phyloP scores from a whole-genome alignment of 2,797 vertebrate genomes.

The Poecilia picta region DNA sequence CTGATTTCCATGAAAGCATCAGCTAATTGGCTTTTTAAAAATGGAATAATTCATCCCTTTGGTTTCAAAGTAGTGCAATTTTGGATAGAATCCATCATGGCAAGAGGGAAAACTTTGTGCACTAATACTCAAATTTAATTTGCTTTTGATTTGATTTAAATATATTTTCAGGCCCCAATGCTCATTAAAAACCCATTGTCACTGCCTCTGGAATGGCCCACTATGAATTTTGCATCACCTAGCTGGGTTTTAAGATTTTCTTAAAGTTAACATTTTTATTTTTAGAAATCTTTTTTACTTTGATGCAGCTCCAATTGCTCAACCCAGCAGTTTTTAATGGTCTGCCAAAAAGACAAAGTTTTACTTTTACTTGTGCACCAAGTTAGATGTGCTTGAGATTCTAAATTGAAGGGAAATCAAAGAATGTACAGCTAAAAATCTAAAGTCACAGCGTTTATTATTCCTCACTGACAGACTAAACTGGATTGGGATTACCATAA shows the following conservation, averaged over 20 bases:
- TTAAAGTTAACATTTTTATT: not conserved
- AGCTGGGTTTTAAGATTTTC: not conserved
- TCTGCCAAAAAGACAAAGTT: not conserved
- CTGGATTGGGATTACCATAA: not conserved
- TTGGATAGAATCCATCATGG: slow-evolving; percentile 50
- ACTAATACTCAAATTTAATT: slow-evolving; percentile 46
- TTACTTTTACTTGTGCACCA: not conserved
- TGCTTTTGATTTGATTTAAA: slow-evolving; percentile 54
- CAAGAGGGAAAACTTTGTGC: slow-evolving; percentile 45
- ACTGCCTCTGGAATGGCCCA: not conserved
- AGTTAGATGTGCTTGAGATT: not conserved
- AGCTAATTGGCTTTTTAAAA: slow-evolving; percentile 71
- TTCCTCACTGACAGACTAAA: not conserved
- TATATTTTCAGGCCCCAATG: slow-evolving; percentile 26
- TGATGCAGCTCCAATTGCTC: not conserved
- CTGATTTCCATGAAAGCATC: slow-evolving; percentile 67
- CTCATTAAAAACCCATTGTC: slow-evolving; percentile 42
- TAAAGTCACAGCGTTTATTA: not conserved
- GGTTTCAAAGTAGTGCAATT: slow-evolving; percentile 54
- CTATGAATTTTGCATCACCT: not conserved
- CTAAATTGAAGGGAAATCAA: not conserved
- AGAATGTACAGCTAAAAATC: not conserved
- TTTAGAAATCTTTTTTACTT: not conserved
- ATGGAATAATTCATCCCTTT: slow-evolving; percentile 64
- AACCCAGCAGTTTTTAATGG: not conserved